Conservation (phyloP, 2,797 vertebrate genomes). For the Anniella stebbinsi region DNA sequence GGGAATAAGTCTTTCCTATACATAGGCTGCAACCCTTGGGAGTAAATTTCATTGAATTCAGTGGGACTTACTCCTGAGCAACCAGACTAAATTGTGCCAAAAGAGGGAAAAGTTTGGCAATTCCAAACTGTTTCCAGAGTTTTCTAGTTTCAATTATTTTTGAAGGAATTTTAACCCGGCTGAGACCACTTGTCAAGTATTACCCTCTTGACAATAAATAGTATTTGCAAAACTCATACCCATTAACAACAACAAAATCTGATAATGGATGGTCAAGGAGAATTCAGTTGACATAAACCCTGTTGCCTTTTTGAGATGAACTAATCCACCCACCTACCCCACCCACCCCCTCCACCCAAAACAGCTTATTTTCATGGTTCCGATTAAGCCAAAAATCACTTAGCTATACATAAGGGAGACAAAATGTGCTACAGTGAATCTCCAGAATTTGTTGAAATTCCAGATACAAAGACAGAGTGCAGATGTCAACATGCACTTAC, state of each 20-base stretch:
- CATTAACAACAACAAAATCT: neutral
- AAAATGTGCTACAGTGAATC: too few relatives aligned
- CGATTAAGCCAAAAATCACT: fast-evolving
- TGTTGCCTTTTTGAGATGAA: neutral
- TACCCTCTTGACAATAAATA: neutral
- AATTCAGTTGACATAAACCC: neutral
- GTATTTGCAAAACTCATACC: neutral
- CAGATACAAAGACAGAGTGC: neutral
- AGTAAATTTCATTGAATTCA: neutral
- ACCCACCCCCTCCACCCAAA: neutral
- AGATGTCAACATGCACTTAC: neutral
- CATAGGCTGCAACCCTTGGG: neutral
- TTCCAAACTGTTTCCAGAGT: neutral
- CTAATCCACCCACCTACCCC: neutral
- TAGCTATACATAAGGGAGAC: neutral
- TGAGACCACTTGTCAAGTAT: neutral
- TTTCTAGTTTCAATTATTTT: neutral
- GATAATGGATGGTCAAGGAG: neutral
- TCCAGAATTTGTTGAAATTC: neutral
- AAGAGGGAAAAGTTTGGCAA: neutral
- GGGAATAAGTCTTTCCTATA: neutral
- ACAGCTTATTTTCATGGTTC: neutral
- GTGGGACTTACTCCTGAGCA: neutral
- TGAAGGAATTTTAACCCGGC: neutral
- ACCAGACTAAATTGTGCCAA: neutral